These are phyloP conservation scores for Falco berigora DNA, from an alignment of 2,797 vertebrate species.

Conservation along the genomic window DNA sequence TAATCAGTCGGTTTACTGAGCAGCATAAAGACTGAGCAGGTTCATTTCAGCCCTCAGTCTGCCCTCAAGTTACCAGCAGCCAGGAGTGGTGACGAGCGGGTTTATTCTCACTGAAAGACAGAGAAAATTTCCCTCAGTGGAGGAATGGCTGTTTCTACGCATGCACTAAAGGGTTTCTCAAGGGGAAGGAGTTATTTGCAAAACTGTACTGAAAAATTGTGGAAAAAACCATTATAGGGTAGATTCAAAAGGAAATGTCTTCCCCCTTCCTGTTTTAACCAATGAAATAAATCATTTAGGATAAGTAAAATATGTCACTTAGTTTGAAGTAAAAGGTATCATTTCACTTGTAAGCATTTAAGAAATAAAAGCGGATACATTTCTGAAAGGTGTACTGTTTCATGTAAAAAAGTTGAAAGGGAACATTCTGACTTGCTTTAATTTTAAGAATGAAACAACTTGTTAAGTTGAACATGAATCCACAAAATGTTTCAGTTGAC, in stretches of 20 bases:
- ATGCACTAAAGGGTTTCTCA: neutral
- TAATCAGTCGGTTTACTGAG: neutral
- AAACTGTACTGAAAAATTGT: neutral
- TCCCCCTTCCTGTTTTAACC: neutral
- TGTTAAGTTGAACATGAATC: conserved; percentile 20
- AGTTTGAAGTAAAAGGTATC: neutral
- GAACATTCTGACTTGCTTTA: conserved; percentile 13
- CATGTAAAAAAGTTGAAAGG: conserved; percentile 30
- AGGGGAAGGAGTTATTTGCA: neutral
- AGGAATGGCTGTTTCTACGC: neutral
- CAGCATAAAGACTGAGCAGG: neutral
- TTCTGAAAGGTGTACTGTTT: conserved; percentile 2
- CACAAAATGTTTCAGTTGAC: conserved; percentile 28
- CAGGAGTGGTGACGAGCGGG: neutral
- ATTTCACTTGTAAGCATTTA: conserved; percentile 15
- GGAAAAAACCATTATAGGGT: neutral
- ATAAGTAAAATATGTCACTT: neutral
- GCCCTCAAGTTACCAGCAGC: neutral
- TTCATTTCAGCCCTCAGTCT: neutral
- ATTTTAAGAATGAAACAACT: conserved; percentile 44
- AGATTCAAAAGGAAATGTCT: neutral
- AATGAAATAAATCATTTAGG: neutral
- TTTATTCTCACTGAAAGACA: neutral
- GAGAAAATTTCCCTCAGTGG: neutral
- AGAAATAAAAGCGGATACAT: neutral